These are phyloP conservation scores for Apamea crenata DNA, from an alignment of 2,888 invertebrate species.

Conservation along the genomic window DNA sequence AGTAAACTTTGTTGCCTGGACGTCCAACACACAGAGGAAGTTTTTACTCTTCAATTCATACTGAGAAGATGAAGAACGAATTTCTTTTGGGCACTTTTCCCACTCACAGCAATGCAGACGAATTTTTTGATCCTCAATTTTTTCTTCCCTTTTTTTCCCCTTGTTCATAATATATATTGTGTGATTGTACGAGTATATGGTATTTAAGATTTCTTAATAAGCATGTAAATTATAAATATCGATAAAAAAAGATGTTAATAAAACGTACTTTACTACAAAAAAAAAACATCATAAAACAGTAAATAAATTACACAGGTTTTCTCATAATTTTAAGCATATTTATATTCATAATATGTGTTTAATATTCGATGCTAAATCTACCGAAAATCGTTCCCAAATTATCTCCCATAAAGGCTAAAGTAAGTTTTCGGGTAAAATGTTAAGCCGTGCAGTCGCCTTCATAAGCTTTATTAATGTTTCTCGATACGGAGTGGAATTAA, in stretches of 20 bases:
- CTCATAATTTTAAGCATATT: not conserved
- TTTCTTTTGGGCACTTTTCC: not conserved
- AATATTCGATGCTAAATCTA: not conserved
- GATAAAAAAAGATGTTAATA: not conserved
- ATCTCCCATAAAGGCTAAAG: not conserved
- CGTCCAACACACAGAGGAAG: not conserved
- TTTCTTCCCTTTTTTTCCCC: no score
- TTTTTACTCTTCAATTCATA: not conserved
- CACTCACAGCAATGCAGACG: not conserved
- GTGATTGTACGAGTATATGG: no score
- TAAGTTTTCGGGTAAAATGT: constrained; percentile 20
- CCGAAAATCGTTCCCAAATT: not conserved
- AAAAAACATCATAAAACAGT: not conserved
- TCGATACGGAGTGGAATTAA: constrained; percentile 12
- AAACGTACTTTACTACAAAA: no score
- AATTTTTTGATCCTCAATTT: not conserved
- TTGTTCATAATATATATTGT: no score
- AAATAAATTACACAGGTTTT: not conserved
- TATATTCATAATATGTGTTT: not conserved
- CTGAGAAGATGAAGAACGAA: not conserved
- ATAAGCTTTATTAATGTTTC: constrained; percentile 38
- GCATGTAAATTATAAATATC: not conserved
- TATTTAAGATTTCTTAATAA: not conserved
- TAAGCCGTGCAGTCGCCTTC: constrained; percentile 12
- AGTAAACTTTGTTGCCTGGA: constrained; percentile 23